Percentiles rank a stretch among this genome's conserved stretches.
These are phyloP conservation scores for Megalops atlanticus DNA, from an alignment of 2,113 vertebrate genomes.

Conservation along the genomic window DNA sequence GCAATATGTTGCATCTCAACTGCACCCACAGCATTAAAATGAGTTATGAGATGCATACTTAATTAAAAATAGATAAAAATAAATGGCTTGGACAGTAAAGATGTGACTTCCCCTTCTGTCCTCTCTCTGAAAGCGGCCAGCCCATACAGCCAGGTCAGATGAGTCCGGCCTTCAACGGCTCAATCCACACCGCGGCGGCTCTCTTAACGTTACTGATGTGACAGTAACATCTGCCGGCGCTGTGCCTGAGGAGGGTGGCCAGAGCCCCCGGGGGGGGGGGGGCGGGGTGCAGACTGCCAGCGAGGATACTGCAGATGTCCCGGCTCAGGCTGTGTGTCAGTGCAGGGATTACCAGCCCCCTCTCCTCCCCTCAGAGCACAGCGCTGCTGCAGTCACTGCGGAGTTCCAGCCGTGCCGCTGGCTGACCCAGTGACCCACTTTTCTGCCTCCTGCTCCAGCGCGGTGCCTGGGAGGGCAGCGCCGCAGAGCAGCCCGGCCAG, in stretches of 20 bases:
- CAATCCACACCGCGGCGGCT: neutral
- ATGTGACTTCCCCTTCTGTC: neutral
- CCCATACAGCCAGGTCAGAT: neutral
- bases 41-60: neutral
- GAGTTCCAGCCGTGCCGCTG: conserved; percentile 20
- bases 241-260: neutral
- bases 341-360: neutral
- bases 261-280: neutral
- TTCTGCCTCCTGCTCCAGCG: neutral
- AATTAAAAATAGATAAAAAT: neutral
- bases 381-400: neutral
- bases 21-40: neutral
- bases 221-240: neutral
- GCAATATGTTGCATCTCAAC: neutral
- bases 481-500: neutral
- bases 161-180: neutral
- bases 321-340: neutral
- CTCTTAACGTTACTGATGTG: neutral
- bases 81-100: neutral
- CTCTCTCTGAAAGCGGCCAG: neutral
- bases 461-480: conserved; percentile 13
- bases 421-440: conserved; percentile 55
- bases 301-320: neutral
- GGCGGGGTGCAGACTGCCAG: neutral
- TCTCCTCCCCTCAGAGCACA: neutral